A percentile compares a stretch with the other conserved stretches of the same genome.
Conservation (phyloP, 2,113 vertebrate species). For the Stigmatopora argus region DNA sequence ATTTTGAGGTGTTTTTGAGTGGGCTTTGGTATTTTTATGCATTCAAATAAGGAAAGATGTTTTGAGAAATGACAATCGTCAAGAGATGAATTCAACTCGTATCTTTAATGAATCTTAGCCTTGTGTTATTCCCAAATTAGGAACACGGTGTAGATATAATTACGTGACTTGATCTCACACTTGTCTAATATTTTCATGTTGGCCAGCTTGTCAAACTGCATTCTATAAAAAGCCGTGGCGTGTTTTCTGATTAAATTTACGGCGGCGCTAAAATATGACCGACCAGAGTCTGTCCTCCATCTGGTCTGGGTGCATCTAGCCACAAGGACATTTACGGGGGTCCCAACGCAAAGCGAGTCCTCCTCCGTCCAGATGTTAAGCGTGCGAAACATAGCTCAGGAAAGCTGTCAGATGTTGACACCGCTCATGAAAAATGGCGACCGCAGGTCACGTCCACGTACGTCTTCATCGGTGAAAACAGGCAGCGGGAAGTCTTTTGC, state of each 20-base stretch:
- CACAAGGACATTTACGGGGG: constrained; percentile 61
- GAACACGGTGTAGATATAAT: neutral
- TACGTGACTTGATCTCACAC: neutral
- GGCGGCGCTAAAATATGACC: constrained; percentile 12
- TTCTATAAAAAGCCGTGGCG: neutral
- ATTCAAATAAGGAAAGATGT: too few relatives aligned
- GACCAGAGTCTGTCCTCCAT: constrained; percentile 1
- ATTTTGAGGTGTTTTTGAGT: too few relatives aligned
- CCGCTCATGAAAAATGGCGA: constrained; percentile 62
- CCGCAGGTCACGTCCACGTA: constrained; percentile 54
- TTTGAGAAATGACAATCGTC: too few relatives aligned
- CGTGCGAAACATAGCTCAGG: constrained; percentile 68
- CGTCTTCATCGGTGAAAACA: constrained; percentile 53
- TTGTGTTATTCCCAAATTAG: too few relatives aligned
- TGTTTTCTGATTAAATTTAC: constrained; percentile 1
- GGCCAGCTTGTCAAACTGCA: neutral
- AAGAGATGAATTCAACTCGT: too few relatives aligned
- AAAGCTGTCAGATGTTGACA: constrained; percentile 66
- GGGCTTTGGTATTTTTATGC: too few relatives aligned
- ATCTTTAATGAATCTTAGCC: too few relatives aligned
- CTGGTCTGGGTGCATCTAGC: constrained; percentile 18
- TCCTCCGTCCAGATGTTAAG: constrained; percentile 42
- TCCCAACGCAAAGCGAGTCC: constrained; percentile 7
- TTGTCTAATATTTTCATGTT: neutral
- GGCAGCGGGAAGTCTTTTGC: neutral